These are phyloP conservation scores for Darevskia nairensis DNA, from an alignment of 2,797 vertebrate species.

Conservation along the genomic window DNA sequence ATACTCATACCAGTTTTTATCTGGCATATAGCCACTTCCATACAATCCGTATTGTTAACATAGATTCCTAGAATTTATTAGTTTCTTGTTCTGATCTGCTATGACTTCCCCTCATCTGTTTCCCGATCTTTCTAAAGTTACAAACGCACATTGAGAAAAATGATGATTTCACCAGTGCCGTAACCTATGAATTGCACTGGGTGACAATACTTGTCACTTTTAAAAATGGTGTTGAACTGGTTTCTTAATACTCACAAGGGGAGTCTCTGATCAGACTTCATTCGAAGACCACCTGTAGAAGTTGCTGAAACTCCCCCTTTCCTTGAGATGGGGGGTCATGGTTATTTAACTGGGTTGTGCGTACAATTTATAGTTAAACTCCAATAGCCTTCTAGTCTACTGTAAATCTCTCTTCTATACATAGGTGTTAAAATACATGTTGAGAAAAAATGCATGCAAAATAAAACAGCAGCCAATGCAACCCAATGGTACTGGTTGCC, in stretches of 20 bases:
- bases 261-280: neutral
- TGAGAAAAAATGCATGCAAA: no score
- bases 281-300: no score
- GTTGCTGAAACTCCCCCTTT: neutral
- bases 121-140: neutral
- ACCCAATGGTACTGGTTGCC: no score
- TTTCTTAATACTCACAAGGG: neutral
- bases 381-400: neutral
- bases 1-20: conserved; percentile 63
- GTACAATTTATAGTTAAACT: neutral
- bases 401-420: neutral
- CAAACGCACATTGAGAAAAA: neutral
- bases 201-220: neutral
- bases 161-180: neutral
- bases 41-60: conserved; percentile 42
- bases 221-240: neutral
- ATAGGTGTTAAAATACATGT: neutral
- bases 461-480: no score
- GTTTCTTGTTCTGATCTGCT: neutral
- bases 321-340: neutral
- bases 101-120: neutral
- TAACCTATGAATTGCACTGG: neutral
- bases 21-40: conserved; percentile 56
- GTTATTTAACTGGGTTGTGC: neutral
- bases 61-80: neutral